Base-by-base conservation (phyloP, 2,797 vertebrate genomes). In the Silurus aristotelis region DNA sequence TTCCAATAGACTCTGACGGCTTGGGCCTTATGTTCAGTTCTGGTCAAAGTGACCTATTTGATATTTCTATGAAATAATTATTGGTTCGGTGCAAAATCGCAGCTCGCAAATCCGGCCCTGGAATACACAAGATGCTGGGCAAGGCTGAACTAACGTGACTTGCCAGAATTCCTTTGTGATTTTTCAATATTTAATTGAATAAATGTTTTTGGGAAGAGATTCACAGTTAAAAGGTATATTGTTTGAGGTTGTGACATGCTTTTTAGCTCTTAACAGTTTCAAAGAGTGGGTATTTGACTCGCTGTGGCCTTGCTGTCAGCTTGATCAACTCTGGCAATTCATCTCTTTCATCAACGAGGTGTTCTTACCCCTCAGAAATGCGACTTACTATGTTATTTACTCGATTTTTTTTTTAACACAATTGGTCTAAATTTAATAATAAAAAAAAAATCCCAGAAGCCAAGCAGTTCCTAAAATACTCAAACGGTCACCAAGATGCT, bases 11-110 rank as follows among this genome's bases (percentile, higher is more conserved):
- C 84, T 78, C 48, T 31, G 31, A 48, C 38, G 27, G 66, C 68
- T 71, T 19, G 73, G 46, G 25, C 77, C 58, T 72, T 71, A 61
- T 71, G 52, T 71, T 58, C 64, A 0, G 52, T 60, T 55, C 63
- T 67, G 78, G 52, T 71, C 67, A 83, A 72, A 72, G 38, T 83
- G 55, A 83, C 66, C 78, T 15, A 31, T 80, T 55, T 27, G 19
- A 70, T 71, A 82, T 46, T 9, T 46, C 25, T 71, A 82, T 48
- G 48, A 80, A 67, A 67, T 80, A 52, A 80, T 80, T 67, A 80
- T 55, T 55, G 79, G n/a, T 67, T 67, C 10, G 27, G 13, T 9
- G 25, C 20, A 10, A 27, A 79, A 46, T 8, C 43, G 10, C 27
- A 17, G 22, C 60, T 64, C 2, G 22, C 6, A 52, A 10, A 52